A percentile compares a stretch with the other conserved stretches of the same genome.
Evolutionary conservation across 2,113 vertebrate genomes (phyloP).

Genomic region (Petroica traversi): DNA sequence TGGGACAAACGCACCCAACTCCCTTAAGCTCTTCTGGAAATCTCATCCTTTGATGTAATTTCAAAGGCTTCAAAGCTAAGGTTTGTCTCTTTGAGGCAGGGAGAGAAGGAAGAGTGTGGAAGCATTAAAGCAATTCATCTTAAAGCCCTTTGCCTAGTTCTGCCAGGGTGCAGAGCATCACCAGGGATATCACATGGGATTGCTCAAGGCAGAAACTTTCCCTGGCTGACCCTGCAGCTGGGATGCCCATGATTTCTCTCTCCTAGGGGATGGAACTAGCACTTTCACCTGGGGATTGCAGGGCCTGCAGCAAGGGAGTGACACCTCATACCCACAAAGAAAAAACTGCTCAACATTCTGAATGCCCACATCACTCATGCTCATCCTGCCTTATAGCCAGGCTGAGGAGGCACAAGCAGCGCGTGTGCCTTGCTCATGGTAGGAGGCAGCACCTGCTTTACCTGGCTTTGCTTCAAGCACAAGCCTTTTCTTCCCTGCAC

Average conservation of each 20-base stretch:
- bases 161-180: not conserved
- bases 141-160: not conserved
- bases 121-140: not conserved
- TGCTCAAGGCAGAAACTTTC: not conserved
- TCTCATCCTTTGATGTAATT: constrained; percentile 14
- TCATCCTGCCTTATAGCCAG: not conserved
- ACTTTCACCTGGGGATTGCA: not conserved
- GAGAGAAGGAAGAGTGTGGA: not conserved
- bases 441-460: not conserved
- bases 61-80: constrained; percentile 54
- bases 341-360: not conserved
- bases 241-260: not conserved
- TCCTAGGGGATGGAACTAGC: not conserved
- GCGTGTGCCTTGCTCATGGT: accelerated
- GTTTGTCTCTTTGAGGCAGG: constrained; percentile 14
- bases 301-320: not conserved
- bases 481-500: not conserved
- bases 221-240: not conserved
- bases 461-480: not conserved
- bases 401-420: not conserved
- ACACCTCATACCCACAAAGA: not conserved
- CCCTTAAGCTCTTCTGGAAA: constrained; percentile 19
- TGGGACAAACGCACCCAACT: not conserved
- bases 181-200: not conserved
- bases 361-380: accelerated